These are phyloP conservation scores for Monochamus alternatus DNA, from an alignment of 2,888 invertebrate genomes.

Conservation along the genomic window DNA sequence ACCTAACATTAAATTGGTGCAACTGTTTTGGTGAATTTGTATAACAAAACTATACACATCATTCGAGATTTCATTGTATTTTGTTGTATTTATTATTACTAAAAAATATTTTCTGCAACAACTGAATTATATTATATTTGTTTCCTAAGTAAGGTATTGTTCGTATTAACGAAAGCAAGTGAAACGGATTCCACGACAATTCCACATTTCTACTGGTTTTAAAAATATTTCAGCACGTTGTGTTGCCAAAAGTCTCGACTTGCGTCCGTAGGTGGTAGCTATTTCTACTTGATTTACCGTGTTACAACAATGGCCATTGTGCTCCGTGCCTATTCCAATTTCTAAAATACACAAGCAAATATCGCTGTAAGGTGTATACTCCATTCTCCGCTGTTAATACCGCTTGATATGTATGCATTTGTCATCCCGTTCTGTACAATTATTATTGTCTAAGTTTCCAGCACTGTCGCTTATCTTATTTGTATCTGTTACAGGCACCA, in stretches of 20 bases:
- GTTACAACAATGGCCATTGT: not conserved
- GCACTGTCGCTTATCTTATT: not conserved
- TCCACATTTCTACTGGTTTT: not conserved
- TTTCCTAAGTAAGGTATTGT: too few relatives aligned
- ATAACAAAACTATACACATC: too few relatives aligned
- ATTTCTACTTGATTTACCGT: not conserved
- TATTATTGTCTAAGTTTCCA: not conserved
- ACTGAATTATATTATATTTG: too few relatives aligned
- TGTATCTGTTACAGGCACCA: constrained; percentile 58
- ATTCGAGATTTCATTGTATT: too few relatives aligned
- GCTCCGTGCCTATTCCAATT: not conserved
- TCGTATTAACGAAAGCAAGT: too few relatives aligned
- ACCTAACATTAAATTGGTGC: too few relatives aligned
- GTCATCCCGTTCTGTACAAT: not conserved
- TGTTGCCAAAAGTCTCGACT: not conserved
- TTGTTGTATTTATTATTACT: too few relatives aligned
- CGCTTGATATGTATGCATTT: not conserved
- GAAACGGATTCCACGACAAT: too few relatives aligned
- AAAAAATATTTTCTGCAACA: too few relatives aligned
- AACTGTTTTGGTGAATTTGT: too few relatives aligned
- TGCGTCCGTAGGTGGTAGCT: constrained; percentile 2
- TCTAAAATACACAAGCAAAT: not conserved
- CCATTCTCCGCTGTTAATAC: not conserved
- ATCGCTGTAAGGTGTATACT: not conserved
- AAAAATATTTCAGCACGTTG: not conserved